phyloP scores from a whole-genome alignment of 1,140 invertebrate species.

The Zaprionus taronus region DNA sequence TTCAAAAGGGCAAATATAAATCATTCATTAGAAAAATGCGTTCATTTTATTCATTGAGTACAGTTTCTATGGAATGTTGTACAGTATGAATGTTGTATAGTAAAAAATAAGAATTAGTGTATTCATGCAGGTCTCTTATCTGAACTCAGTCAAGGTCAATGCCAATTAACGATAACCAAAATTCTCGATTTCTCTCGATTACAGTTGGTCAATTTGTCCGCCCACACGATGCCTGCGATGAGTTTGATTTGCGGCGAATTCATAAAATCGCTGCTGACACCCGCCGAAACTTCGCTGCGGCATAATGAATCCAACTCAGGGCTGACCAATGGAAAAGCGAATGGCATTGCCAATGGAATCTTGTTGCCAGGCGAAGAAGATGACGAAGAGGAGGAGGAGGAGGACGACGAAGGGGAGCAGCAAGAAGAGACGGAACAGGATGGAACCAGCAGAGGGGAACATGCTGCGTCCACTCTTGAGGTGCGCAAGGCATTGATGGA shows the following conservation, averaged over 20 bases:
- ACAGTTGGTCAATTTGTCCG: constrained; percentile 85
- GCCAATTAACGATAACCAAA: constrained; percentile 60
- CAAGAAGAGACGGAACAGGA: neutral
- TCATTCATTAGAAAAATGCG: no score
- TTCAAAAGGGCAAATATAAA: no score
- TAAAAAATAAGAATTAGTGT: no score
- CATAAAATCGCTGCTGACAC: constrained; percentile 83
- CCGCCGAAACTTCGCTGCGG: constrained; percentile 52
- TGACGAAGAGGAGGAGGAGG: neutral
- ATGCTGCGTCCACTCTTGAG: neutral
- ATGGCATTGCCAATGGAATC: constrained; percentile 57
- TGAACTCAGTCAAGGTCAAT: constrained; percentile 74
- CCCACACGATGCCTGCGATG: constrained; percentile 86
- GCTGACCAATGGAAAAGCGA: constrained; percentile 52
- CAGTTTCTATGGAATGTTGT: no score
- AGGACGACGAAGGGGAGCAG: neutral
- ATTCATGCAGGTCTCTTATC: no score
- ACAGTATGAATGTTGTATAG: no score
- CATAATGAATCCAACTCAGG: constrained; percentile 17
- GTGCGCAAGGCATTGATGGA: constrained; percentile 55
- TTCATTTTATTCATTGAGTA: no score
- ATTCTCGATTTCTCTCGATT: constrained; percentile 62
- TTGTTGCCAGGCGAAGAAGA: constrained; percentile 13
- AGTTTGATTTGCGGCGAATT: constrained; percentile 85
- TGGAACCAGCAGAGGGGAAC: neutral